Evolutionary conservation across 2,113 vertebrate genomes (phyloP), one percentile per base, ranked within the genome.

Genomic region (Callopanchax toddi): DNA sequence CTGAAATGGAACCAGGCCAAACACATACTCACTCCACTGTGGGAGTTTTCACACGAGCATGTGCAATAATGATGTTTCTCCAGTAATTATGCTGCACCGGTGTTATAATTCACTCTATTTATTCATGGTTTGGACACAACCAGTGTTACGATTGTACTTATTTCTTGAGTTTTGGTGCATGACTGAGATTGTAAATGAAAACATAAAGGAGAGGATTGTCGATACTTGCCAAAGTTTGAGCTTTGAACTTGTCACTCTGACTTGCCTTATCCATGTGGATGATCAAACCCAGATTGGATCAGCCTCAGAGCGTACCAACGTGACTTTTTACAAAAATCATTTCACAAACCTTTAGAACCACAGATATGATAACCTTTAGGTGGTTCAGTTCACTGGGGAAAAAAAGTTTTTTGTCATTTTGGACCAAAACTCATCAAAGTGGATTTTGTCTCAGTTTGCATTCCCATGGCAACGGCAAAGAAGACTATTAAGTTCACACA

Each of bases 181-280:
- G 85, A 79, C 67, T 73, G 66, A 64, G 71, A 66, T 62, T 73
- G 65, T 70, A 70, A 61, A 58, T 32, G 45, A 71, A 67, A 21
- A 54, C 61, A 63, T 56, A 45, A 75, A 71, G 77, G 76, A 55
- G 60, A 72, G 50, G 59, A 75, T 79, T 71, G 60, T 87, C 84
- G 80, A 72, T 79, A 86, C 81, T 87, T 90, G 91, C 90, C 91
- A 92, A 92, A 92, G 85, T 91, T 91, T 91, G 80, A 83, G 64
- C 71, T 81, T 72, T 64, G 66, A 71, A 73, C 79, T 83, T 69
- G 62, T 58, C 45, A 60, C 63, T 77, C 72, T 82, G 78, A 85
- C 86, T 84, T 86, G 83, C 84, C 73, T 81, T 70, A 67, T 71
- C 83, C 78, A 72, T 86, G 80, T 2, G 79, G 81, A 83, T 83